These are phyloP conservation scores for Acleris sparsana DNA, from an alignment of 2,888 invertebrate genomes.

Conservation along the genomic window DNA sequence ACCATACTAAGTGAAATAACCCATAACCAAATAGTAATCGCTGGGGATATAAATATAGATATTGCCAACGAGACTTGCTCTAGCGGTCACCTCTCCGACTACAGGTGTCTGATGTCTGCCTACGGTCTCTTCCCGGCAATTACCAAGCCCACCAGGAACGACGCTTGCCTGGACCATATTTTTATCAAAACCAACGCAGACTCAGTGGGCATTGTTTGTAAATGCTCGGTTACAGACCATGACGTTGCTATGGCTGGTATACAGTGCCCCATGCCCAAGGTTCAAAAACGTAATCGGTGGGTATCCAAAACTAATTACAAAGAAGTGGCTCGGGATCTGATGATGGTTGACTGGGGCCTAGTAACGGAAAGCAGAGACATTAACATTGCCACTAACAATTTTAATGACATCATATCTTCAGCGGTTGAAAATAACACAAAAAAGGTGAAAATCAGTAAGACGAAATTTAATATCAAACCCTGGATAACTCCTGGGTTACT, in stretches of 20 bases:
- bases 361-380: not conserved
- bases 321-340: not conserved
- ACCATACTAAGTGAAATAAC: not conserved
- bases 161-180: conserved; percentile 5
- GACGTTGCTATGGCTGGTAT: conserved; percentile 2
- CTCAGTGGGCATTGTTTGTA: not conserved
- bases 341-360: not conserved
- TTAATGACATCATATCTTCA: not conserved
- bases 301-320: not conserved
- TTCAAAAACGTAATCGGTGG: not conserved
- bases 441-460: not conserved
- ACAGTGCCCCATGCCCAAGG: not conserved
- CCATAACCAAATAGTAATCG: not conserved
- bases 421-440: not conserved
- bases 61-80: not conserved
- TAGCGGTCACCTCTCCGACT: not conserved
- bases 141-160: conserved; percentile 1
- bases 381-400: not conserved
- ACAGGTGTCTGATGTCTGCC: not conserved
- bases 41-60: conserved; percentile 5
- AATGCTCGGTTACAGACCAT: not conserved
- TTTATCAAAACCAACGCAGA: not conserved
- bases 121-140: not conserved
- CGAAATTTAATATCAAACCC: not conserved
- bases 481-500: not conserved